phyloP scores from a whole-genome alignment of 2,888 invertebrate genomes.

The Apamea monoglypha region DNA sequence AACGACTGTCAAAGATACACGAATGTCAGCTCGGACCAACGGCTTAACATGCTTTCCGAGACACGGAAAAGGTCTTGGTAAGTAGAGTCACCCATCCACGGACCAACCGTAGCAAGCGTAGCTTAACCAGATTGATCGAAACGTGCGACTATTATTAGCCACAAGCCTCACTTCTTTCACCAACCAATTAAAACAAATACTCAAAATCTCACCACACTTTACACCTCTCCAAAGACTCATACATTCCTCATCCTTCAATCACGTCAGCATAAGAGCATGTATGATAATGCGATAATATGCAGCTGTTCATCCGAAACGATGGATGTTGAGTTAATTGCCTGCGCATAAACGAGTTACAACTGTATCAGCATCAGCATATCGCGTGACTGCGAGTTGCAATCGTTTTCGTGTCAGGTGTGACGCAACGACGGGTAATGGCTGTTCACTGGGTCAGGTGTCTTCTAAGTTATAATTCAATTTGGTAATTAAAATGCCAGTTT shows the following conservation, averaged over 20 bases:
- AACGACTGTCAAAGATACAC: neutral
- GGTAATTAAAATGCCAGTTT: neutral
- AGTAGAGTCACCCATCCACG: neutral
- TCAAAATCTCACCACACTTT: neutral
- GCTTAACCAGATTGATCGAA: neutral
- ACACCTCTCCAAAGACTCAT: slow-evolving; percentile 6
- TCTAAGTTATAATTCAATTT: slow-evolving; percentile 29
- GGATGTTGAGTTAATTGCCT: slow-evolving; percentile 30
- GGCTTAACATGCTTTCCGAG: neutral
- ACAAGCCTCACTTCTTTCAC: neutral
- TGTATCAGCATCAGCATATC: slow-evolving; percentile 37
- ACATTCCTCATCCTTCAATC: slow-evolving; percentile 41
- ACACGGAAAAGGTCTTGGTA: neutral
- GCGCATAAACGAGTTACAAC: slow-evolving; percentile 36
- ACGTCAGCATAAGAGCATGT: slow-evolving; percentile 23
- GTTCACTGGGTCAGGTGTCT: slow-evolving; percentile 51
- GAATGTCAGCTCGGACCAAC: neutral
- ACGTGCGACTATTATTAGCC: neutral
- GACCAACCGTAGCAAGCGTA: neutral
- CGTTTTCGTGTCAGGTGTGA: slow-evolving; percentile 52
- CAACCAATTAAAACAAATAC: neutral
- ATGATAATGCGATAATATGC: slow-evolving; percentile 42
- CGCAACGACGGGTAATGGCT: slow-evolving; percentile 38
- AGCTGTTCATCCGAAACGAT: slow-evolving; percentile 35
- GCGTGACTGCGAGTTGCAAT: slow-evolving; percentile 50